Percentiles rank a stretch among this genome's conserved stretches.
These are phyloP conservation scores for Notechis scutatus DNA, from an alignment of 2,113 vertebrate species.

Conservation along the genomic window DNA sequence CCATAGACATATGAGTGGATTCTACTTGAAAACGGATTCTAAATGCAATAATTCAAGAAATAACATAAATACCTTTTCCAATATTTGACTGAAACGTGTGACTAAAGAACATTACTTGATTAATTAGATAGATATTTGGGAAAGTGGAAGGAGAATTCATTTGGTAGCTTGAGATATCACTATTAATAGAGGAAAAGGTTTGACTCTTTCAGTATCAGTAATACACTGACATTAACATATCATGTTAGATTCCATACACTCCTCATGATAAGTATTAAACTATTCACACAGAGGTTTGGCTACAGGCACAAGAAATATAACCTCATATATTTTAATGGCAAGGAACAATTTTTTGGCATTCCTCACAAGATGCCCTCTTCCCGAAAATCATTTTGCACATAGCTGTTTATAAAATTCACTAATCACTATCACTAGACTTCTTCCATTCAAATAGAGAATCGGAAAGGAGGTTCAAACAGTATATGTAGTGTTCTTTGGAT, in stretches of 20 bases:
- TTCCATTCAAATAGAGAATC: not conserved
- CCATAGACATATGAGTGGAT: not conserved
- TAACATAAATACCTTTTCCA: not conserved
- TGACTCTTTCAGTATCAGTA: not conserved
- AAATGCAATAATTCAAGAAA: not conserved
- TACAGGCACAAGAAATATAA: not conserved
- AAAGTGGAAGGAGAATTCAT: not conserved
- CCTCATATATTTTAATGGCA: not conserved
- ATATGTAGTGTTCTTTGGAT: not conserved
- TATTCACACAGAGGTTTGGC: not conserved
- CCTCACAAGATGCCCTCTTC: not conserved
- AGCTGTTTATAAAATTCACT: not conserved
- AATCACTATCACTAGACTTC: not conserved
- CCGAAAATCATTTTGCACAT: not conserved
- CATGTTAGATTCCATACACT: not conserved
- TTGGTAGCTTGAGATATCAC: not conserved
- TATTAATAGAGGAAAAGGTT: not conserved
- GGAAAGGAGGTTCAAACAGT: not conserved
- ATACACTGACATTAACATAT: not conserved
- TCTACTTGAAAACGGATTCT: not conserved
- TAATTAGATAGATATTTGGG: not conserved
- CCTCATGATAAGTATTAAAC: not conserved
- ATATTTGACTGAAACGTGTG: not conserved
- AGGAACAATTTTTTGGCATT: not conserved
- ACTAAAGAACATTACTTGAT: not conserved